Evolutionary conservation across 2,888 invertebrate species (phyloP).

Genomic region (Sinohyriopsis cumingii): DNA sequence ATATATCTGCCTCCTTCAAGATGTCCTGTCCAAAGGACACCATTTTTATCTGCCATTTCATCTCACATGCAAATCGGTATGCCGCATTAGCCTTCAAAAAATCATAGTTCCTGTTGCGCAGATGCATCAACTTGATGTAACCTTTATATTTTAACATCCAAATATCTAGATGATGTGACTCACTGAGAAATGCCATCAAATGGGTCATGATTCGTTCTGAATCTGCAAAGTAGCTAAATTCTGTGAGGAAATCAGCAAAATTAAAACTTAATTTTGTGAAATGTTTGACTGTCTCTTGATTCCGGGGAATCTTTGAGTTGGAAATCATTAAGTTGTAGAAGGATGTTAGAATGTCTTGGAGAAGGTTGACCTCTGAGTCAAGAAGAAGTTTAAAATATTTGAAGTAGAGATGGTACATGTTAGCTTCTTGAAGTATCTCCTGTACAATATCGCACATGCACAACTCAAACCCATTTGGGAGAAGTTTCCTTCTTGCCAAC

Average conservation of each 20-base stretch:
- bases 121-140: slow-evolving; percentile 58
- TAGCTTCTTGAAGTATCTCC: slow-evolving; percentile 54
- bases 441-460: slow-evolving; percentile 61
- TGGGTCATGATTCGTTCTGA: slow-evolving; percentile 53
- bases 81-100: slow-evolving; percentile 53
- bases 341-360: slow-evolving; percentile 52
- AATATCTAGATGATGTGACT: slow-evolving; percentile 53
- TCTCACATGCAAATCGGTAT: slow-evolving; percentile 53
- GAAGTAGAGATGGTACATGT: slow-evolving; percentile 56
- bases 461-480: slow-evolving; percentile 62
- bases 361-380: slow-evolving; percentile 44
- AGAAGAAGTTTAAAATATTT: slow-evolving; percentile 58
- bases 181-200: slow-evolving; percentile 51
- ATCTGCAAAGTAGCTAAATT: slow-evolving; percentile 51
- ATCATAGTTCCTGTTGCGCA: slow-evolving; percentile 57
- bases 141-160: slow-evolving; percentile 61
- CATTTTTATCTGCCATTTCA: slow-evolving; percentile 61
- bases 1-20: slow-evolving; percentile 52
- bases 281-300: slow-evolving; percentile 49
- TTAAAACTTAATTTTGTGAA: slow-evolving; percentile 55
- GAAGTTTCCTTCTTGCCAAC: slow-evolving; percentile 49
- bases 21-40: slow-evolving; percentile 66
- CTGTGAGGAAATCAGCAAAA: slow-evolving; percentile 54
- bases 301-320: slow-evolving; percentile 42
- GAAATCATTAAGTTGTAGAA: slow-evolving; percentile 50